Conservation (phyloP, 2,797 vertebrate genomes). For the Loriculus beryllinus region DNA sequence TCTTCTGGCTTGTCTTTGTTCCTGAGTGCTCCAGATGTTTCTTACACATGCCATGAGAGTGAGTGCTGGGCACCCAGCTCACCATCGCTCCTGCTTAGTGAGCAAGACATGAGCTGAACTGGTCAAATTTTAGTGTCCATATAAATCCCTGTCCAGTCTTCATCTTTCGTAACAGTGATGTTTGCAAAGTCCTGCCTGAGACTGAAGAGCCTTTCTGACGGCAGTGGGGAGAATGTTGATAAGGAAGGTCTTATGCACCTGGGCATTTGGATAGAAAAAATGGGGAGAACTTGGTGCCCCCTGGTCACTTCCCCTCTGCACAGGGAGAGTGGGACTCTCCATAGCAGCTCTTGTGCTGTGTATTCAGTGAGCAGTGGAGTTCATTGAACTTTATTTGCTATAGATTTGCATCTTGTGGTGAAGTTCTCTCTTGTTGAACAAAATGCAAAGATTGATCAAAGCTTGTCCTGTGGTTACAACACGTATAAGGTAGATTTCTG, state of each 20-base stretch:
- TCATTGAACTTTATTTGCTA: not conserved
- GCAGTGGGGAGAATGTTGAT: not conserved
- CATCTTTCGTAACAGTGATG: not conserved
- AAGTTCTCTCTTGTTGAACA: not conserved
- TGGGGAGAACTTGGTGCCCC: rapidly evolving
- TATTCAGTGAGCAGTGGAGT: not conserved
- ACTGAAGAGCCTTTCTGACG: not conserved
- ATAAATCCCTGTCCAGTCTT: not conserved
- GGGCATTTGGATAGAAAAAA: not conserved
- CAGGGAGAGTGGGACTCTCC: rapidly evolving
- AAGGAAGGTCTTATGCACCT: not conserved
- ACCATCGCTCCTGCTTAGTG: not conserved
- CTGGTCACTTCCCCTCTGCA: not conserved
- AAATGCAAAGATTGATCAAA: not conserved
- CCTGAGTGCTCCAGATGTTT: not conserved
- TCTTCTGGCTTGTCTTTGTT: not conserved
- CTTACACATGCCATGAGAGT: not conserved
- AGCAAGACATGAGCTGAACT: not conserved
- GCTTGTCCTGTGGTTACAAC: not conserved
- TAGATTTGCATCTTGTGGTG: not conserved
- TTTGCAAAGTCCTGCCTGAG: not conserved
- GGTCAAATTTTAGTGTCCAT: not conserved
- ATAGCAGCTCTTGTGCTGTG: rapidly evolving
- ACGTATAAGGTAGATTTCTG: not conserved
- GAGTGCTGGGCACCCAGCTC: not conserved